Conservation (phyloP, 2,797 vertebrate genomes). For the Chloroceryle inda region DNA sequence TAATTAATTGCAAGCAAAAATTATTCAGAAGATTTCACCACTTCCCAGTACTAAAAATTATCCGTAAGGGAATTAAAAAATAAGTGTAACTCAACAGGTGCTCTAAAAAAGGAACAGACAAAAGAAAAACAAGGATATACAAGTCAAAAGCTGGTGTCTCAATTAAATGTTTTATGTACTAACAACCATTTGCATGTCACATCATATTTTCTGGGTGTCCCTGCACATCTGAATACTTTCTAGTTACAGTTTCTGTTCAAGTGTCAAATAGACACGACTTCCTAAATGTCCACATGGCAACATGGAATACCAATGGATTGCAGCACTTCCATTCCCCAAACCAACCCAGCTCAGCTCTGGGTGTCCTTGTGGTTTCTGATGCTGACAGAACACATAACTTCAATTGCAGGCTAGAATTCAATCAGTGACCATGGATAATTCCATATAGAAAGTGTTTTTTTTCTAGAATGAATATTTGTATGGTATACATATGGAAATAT, state of each 20-base stretch:
- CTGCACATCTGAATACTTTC: neutral
- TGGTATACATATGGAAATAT: conserved; percentile 58
- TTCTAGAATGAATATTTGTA: conserved; percentile 36
- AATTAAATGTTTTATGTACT: neutral
- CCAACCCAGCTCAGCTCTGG: neutral
- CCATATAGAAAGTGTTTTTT: conserved; percentile 20
- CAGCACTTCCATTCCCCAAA: neutral
- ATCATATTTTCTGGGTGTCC: neutral
- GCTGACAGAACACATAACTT: neutral
- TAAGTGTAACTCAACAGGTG: neutral
- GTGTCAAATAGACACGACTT: neutral
- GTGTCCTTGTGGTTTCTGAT: neutral
- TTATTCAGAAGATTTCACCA: neutral
- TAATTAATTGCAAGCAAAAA: neutral
- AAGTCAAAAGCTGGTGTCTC: neutral
- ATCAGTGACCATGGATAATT: conserved; percentile 15
- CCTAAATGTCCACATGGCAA: neutral
- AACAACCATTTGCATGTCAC: neutral
- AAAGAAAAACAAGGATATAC: neutral
- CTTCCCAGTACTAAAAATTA: neutral
- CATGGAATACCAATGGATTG: neutral
- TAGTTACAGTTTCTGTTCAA: neutral
- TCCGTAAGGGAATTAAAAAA: neutral
- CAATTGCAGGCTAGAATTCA: conserved; percentile 37
- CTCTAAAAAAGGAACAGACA: neutral